A percentile compares a stretch with the other conserved stretches of the same genome.
Conservation (phyloP, 1,140 invertebrate species). For the Muscidifurax raptorellus region DNA sequence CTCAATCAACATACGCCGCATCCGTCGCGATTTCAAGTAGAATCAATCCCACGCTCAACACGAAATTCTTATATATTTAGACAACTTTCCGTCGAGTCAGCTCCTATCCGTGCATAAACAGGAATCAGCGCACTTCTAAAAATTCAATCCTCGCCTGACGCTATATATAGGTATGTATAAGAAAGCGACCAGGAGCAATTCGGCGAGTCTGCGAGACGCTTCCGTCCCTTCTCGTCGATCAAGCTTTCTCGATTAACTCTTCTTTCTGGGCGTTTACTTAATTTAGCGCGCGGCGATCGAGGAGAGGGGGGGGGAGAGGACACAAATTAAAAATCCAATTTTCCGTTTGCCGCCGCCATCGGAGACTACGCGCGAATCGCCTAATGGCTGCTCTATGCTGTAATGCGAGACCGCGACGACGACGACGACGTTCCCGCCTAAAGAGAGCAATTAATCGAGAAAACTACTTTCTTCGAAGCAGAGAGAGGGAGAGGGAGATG, state of each 20-base stretch:
- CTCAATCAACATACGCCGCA: too few relatives aligned
- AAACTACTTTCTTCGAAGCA: slow-evolving; percentile 39
- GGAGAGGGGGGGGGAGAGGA: slow-evolving; percentile 42
- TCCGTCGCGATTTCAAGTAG: too few relatives aligned
- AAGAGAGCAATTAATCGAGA: slow-evolving; percentile 42
- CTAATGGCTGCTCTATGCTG: slow-evolving; percentile 14
- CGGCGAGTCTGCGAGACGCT: background rate
- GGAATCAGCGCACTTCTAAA: background rate
- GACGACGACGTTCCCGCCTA: background rate
- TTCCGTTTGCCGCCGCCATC: slow-evolving; percentile 51
- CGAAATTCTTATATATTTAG: too few relatives aligned
- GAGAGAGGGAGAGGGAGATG: background rate
- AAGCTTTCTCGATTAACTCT: slow-evolving; percentile 43
- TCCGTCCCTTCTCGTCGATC: slow-evolving; percentile 5
- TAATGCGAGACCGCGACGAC: slow-evolving; percentile 23
- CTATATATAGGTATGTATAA: too few relatives aligned
- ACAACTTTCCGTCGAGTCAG: too few relatives aligned
- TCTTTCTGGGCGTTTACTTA: slow-evolving; percentile 60
- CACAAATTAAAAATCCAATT: slow-evolving; percentile 68
- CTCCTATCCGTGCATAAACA: too few relatives aligned
- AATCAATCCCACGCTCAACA: too few relatives aligned
- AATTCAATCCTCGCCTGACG: background rate
- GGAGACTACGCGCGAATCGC: slow-evolving; percentile 55
- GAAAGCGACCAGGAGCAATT: slow-evolving; percentile 8
- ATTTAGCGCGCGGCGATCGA: slow-evolving; percentile 55